Evolutionary conservation across 2,113 vertebrate species (phyloP).

Genomic region (Ramphastos sulfuratus): DNA sequence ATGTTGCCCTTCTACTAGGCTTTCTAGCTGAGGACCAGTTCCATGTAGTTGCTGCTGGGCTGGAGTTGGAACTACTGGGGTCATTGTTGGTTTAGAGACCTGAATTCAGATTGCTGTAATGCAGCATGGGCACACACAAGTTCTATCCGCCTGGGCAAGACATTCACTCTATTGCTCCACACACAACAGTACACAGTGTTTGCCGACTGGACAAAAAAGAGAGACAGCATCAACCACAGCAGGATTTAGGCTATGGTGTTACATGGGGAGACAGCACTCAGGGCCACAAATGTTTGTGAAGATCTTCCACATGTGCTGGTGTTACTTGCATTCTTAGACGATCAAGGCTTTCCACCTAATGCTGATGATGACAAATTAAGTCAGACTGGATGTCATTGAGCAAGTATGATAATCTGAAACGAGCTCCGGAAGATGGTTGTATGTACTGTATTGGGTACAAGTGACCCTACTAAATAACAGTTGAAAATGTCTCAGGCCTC

Average conservation of each 20-base stretch:
- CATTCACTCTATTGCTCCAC: neutral
- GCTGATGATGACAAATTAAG: neutral
- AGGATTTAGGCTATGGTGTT: fast-evolving
- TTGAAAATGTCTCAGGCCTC: fast-evolving
- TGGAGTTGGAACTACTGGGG: neutral
- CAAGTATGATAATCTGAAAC: neutral
- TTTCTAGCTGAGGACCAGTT: neutral
- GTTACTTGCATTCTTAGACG: neutral
- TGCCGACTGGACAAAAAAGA: neutral
- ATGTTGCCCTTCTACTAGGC: neutral
- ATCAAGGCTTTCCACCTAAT: neutral
- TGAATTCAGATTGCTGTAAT: neutral
- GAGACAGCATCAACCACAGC: neutral
- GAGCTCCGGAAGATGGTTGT: neutral
- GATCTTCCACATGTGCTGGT: neutral
- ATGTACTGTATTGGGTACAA: neutral
- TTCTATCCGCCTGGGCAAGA: neutral
- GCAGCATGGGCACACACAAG: fast-evolving
- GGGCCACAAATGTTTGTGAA: neutral
- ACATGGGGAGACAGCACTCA: neutral
- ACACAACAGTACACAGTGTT: neutral
- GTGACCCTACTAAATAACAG: neutral
- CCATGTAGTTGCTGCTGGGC: neutral
- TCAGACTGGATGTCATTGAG: neutral
- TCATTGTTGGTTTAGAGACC: neutral